Conservation (phyloP, 2,797 vertebrate genomes). For the Pantherophis vulpinus region DNA sequence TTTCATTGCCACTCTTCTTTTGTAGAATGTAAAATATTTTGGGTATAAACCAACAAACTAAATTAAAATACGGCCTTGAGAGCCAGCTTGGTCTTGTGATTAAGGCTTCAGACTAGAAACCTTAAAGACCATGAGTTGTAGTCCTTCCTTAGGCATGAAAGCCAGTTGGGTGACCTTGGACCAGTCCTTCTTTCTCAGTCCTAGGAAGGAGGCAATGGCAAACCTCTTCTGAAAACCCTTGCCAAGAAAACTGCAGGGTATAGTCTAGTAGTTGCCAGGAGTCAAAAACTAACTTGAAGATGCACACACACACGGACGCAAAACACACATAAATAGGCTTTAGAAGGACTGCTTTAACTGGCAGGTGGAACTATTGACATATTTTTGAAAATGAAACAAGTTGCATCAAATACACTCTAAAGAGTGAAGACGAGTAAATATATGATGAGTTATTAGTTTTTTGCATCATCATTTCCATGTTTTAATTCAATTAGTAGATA, state of each 20-base stretch:
- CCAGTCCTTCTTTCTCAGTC: neutral
- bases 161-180: neutral
- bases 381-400: neutral
- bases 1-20: constrained; percentile 7
- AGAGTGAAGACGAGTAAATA: neutral
- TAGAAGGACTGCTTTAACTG: neutral
- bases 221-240: neutral
- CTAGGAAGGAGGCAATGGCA: neutral
- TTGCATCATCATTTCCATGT: neutral
- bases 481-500: neutral
- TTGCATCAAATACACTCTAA: neutral
- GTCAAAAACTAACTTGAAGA: neutral
- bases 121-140: neutral
- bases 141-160: neutral
- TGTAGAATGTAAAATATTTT: neutral
- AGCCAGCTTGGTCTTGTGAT: neutral
- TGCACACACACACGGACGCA: neutral
- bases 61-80: neutral
- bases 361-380: neutral
- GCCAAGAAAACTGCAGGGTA: neutral
- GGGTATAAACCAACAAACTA: neutral
- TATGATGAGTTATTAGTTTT: neutral
- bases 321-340: neutral
- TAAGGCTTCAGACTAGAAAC: neutral
- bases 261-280: neutral